Base-by-base conservation (phyloP, 2,113 vertebrate genomes). In the Scatophagus argus region DNA sequence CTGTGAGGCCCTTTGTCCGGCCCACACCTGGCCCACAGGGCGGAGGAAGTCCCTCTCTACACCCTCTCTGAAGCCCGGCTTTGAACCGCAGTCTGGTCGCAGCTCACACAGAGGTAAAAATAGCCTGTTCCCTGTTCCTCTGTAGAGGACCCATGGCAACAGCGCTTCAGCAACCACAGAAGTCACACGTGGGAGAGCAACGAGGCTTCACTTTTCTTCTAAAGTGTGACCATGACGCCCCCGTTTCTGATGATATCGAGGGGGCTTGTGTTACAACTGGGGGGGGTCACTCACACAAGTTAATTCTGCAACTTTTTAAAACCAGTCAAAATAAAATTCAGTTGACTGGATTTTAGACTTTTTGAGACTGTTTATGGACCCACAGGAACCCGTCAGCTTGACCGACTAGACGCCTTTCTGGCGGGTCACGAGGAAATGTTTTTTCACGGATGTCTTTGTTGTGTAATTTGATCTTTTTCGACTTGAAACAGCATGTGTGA, bases 1-100 rank as follows among this genome's bases (percentile, higher is more conserved):
- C 90, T 89, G 90, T 51, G 89, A 81, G 80, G 77, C 85, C 87
- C 71, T 93, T 93, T 93, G 89, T 93, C 85, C 87, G 6, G 83
- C 92, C 88, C 91, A 91, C 92, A 93, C 89, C 92, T 93, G 91
- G 82, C 84, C 71, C 32, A 36, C 65, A 77, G 83, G 1, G 70
- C 72, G 73, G 76, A 89, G 90, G 85, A 90, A 91, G 87, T 83
- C 83, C 86, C 78, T 88, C 74, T 83, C 71, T 65, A 72, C 46
- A 34, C 49, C 63, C 69, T 73, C 88, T 93, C 88, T 90, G 90
- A 92, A 84, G 88, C 87, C 81, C 36, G 16, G 75, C 92, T 94
- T 94, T 93, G 92, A 94, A 93, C 91, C 74, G 38, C 70, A 77
- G 83, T 43, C 80, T 84, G 71, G 79, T 70, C 56, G 16, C 73